A percentile compares a stretch with the other conserved stretches of the same genome.
phyloP scores from a whole-genome alignment of 1,140 invertebrate species.

The Camponotus vicinus region DNA sequence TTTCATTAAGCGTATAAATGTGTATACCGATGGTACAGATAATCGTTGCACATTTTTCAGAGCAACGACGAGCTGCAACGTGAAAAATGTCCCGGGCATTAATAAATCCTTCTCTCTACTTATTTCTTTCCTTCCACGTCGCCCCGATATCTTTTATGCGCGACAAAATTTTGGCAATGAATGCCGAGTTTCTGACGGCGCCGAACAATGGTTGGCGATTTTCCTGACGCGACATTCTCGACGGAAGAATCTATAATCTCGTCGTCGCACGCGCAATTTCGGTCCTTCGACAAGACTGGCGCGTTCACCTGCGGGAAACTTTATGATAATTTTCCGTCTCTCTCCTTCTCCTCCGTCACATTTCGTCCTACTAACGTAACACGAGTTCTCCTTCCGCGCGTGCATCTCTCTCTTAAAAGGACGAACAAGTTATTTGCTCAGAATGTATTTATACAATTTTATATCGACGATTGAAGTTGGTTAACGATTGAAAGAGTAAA shows the following conservation, averaged over 20 bases:
- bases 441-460: not conserved
- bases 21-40: not conserved
- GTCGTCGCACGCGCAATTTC: slow-evolving; percentile 29
- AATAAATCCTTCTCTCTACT: not conserved
- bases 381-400: not conserved
- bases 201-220: slow-evolving; percentile 53
- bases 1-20: no score
- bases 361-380: not conserved
- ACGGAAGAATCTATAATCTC: slow-evolving; percentile 46
- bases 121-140: slow-evolving; percentile 5
- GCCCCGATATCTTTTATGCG: slow-evolving; percentile 1
- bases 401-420: not conserved
- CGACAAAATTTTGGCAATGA: slow-evolving; percentile 57
- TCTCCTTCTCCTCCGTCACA: not conserved
- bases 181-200: slow-evolving; percentile 28
- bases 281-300: not conserved
- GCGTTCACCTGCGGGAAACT: slow-evolving; percentile 16
- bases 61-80: not conserved
- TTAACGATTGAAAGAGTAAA: not conserved
- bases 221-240: slow-evolving; percentile 49
- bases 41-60: not conserved
- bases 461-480: not conserved
- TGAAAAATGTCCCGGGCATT: not conserved
- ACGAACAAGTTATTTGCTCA: no score
- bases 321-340: slow-evolving; percentile 29